A percentile compares a stretch with the other conserved stretches of the same genome.
These are phyloP conservation scores for Saccopteryx leptura DNA, from an alignment of 2,113 vertebrate species.

Conservation along the genomic window DNA sequence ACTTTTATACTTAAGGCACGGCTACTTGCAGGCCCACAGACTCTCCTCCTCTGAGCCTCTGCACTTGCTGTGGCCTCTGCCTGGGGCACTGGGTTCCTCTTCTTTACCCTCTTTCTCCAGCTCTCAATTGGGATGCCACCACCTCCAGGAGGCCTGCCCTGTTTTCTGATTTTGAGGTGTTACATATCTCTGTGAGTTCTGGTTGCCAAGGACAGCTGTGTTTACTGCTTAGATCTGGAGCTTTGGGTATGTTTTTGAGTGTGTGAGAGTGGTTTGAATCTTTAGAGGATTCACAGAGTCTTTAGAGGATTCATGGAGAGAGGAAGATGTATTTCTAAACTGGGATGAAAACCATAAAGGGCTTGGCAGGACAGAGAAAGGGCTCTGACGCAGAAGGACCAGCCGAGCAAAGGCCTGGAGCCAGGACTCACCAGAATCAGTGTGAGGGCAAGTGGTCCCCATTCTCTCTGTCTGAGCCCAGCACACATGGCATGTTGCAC, in stretches of 20 bases:
- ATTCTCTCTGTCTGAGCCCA: background rate
- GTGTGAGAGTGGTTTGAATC: accelerated
- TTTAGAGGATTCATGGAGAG: background rate
- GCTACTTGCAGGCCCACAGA: accelerated
- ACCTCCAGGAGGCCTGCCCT: background rate
- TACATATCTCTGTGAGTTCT: background rate
- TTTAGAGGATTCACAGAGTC: background rate
- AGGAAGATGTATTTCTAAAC: background rate
- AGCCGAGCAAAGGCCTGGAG: background rate
- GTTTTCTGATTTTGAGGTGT: background rate
- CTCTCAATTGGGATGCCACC: background rate
- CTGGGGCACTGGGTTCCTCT: background rate
- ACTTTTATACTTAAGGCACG: background rate
- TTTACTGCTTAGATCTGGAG: accelerated
- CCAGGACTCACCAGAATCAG: background rate
- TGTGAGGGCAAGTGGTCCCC: accelerated
- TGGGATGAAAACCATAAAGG: background rate
- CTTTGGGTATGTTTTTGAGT: background rate
- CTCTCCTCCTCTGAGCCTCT: background rate
- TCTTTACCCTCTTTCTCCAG: background rate
- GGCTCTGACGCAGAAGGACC: background rate
- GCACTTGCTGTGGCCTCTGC: background rate
- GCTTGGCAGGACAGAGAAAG: background rate
- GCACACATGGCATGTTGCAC: accelerated
- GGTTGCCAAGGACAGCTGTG: background rate